A percentile compares a stretch with the other conserved stretches of the same genome.
These are phyloP conservation scores for Eumaeus atala DNA, from an alignment of 1,140 invertebrate genomes.

Conservation along the genomic window DNA sequence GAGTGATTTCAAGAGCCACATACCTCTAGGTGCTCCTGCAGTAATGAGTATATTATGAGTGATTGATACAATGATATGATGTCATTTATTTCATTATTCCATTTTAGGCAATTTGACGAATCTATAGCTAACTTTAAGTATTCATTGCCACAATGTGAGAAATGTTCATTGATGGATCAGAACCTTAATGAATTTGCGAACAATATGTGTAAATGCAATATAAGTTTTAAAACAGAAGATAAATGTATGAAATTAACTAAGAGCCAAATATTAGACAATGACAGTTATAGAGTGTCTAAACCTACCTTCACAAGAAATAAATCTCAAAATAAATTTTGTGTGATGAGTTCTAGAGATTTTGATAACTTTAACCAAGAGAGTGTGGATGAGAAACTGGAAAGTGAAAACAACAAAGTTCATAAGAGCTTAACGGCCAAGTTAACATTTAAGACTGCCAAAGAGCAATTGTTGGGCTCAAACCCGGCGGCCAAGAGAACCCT, in stretches of 20 bases:
- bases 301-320: conserved; percentile 3
- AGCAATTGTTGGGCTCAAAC: conserved; percentile 50
- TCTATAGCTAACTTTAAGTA: conserved; percentile 38
- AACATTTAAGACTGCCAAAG: conserved; percentile 61
- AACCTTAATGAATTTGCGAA: conserved; percentile 28
- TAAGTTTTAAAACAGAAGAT: conserved; percentile 1
- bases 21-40: too few relatives aligned
- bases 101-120: conserved; percentile 43
- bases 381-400: conserved; percentile 29
- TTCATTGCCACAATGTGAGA: conserved; percentile 31
- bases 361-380: conserved; percentile 7
- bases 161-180: conserved; percentile 28
- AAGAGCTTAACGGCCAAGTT: conserved; percentile 59
- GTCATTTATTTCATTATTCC: neutral
- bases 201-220: conserved; percentile 41
- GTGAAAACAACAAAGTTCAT: conserved; percentile 48
- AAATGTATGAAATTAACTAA: neutral
- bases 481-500: conserved; percentile 53
- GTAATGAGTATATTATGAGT: too few relatives aligned
- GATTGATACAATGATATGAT: too few relatives aligned
- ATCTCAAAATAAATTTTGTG: neutral
- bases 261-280: conserved; percentile 8
- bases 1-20: too few relatives aligned
- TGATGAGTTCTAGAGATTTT: neutral
- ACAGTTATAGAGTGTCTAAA: conserved; percentile 1